Evolutionary conservation across 2,888 invertebrate species (phyloP), one percentile per base, ranked within the genome.

Genomic region (Epistrophe grossulariae): DNA sequence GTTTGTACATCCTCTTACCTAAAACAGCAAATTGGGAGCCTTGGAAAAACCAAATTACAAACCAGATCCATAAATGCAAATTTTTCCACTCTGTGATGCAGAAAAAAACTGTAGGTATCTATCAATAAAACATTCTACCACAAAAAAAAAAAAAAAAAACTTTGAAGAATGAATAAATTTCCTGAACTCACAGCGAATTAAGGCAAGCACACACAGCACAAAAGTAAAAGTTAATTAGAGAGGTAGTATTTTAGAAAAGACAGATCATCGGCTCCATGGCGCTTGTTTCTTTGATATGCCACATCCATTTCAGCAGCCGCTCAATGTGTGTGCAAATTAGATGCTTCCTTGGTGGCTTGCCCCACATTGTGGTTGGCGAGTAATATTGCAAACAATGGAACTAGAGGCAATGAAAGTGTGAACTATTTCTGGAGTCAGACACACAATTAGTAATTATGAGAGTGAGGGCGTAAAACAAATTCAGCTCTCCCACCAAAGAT

Each of bases 211-310:
- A 28, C 59, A 64, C 48, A 50, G 24, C 40, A 76, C 55, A 80
- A 84, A 84, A 84, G 84, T 84, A 84, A 84, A 76, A 84, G 84
- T 84, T 74, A 76, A 76, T 84, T 76, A 80, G 84, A 80, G 84
- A 80, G 74, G 74, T 17, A 52, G 24, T 59, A 50, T 64, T 57
- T 60, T 13, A 38, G 60, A 31, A 64, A 66, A 70, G 68, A 40
- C 60, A 59, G 66, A 72, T 76, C 66, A 76, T 45, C 50, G 45
- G 62, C 70, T 70, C 31, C 64, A 55, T 73, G 70, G 68, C 57
- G 72, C 57, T 57, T 70, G 57, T n/a, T 57, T 24, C 28, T 28
- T 31, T 64, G 9, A 28, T 55, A 3, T 28, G 24, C 50, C 38
- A 62, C 19, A 48, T 38, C 52, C n/a, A 70, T 62, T 59, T 45